Base-by-base conservation (phyloP, 2,797 vertebrate species). In the Lophura swinhoii region DNA sequence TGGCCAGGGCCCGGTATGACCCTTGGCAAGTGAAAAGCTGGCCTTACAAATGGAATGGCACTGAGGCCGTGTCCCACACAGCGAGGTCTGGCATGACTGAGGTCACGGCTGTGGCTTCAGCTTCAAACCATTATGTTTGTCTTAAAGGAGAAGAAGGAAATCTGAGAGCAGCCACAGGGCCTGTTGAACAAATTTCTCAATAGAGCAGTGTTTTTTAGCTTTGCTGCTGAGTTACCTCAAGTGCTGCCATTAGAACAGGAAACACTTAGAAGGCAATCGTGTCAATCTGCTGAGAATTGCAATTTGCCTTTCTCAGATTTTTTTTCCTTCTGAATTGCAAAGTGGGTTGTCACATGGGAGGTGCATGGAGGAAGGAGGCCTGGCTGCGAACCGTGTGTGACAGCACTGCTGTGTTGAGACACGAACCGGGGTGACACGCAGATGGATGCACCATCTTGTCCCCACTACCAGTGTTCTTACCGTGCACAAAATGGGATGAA, bases 1-100 rank as follows among this genome's bases (percentile, higher is more conserved):
- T 78, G 62, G 44, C 1, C 3, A 75, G 90, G 88, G 78, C 29
- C 68, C 84, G 90, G 78, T 88, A 86, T 85, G 79, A 69, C 29
- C 72, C 88, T 84, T 87, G 70, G 89, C 66, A 94, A 83, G 87
- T 81, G 73, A 91, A 93, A 92, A 95, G 12, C 16, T 7, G 43
- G 28, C 62, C 72, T 63, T 6, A 66, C 85, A 43, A 89, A 46
- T 0, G 0, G 23, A 76, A 26, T 71, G 66, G 77, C 78, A 81
- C 94, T 95, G 0, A 43, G 87, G 35, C 70, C 10, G 0, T 51
- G 66, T 77, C 67, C 66, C 33, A 85, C 89, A 63, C 82, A 69
- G 14, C 85, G 74, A 92, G 84, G 89, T 48, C 87, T 85, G 59
- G 53, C 53, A 21, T 41, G 60, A 9, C 15, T 33, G 23, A 87